phyloP scores from a whole-genome alignment of 1,140 invertebrate species.

The Drosophila nigrodunni region DNA sequence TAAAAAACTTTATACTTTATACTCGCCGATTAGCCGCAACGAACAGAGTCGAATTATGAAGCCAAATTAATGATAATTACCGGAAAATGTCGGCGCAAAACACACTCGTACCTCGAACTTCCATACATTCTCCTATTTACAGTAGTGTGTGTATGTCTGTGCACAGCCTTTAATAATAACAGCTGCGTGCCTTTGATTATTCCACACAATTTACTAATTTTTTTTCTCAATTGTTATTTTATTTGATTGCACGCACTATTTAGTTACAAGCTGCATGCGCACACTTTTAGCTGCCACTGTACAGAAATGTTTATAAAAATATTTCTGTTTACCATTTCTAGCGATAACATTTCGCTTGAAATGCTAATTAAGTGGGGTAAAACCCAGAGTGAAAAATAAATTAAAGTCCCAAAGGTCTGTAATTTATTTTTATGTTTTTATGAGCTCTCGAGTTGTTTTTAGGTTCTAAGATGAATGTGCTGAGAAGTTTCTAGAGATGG shows the following conservation, averaged over 20 bases:
- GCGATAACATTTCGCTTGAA: constrained; percentile 5
- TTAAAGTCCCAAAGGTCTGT: not conserved
- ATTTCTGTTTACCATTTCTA: not conserved
- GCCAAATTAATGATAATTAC: constrained; percentile 79
- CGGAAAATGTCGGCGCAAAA: constrained; percentile 70
- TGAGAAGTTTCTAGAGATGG: not conserved
- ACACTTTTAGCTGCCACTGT: constrained; percentile 22
- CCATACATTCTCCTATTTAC: not conserved
- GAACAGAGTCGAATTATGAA: constrained; percentile 61
- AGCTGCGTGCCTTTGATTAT: constrained; percentile 35
- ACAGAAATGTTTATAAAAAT: not conserved
- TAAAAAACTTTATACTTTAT: constrained; percentile 12
- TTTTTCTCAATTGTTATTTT: constrained; percentile 36
- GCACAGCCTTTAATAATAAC: constrained; percentile 14
- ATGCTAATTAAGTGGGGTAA: constrained; percentile 7
- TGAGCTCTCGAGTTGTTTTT: not conserved
- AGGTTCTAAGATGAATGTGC: not conserved
- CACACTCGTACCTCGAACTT: not conserved
- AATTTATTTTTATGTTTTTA: too few species aligned
- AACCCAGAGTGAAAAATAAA: constrained; percentile 12
- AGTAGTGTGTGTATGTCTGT: not conserved
- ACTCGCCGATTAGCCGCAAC: constrained; percentile 28
- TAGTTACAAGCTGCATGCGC: constrained; percentile 30
- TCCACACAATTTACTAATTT: constrained; percentile 16
- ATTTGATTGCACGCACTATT: constrained; percentile 66